These are phyloP conservation scores for Hephaestus fuliginosus DNA, from an alignment of 2,797 vertebrate species.

Conservation along the genomic window DNA sequence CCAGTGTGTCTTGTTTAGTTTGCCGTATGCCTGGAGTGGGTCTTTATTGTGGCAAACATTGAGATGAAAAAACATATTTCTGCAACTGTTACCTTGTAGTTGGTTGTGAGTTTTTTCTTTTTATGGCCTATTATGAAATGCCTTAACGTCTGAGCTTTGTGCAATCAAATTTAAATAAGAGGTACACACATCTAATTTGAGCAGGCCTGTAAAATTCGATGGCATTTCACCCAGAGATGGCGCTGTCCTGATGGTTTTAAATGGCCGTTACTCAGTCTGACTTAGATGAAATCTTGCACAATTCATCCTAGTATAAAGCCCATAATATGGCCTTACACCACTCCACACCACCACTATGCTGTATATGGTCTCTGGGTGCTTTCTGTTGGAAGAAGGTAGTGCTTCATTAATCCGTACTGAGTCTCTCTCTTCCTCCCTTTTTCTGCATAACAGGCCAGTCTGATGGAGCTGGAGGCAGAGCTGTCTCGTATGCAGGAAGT, in stretches of 20 bases:
- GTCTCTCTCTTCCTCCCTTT: neutral
- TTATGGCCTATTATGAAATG: neutral
- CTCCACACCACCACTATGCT: too few relatives aligned
- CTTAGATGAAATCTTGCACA: neutral
- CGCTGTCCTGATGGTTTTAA: neutral
- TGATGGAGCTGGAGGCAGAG: slow-evolving; percentile 94
- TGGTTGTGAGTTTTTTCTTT: neutral
- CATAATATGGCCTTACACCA: neutral
- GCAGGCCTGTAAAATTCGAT: neutral
- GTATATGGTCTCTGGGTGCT: neutral
- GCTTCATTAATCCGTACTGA: neutral
- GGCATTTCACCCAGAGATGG: neutral
- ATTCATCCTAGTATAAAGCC: neutral
- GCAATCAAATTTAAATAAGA: neutral
- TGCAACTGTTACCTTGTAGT: too few relatives aligned
- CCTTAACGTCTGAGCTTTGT: neutral
- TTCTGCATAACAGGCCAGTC: slow-evolving; percentile 84
- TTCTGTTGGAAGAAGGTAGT: neutral
- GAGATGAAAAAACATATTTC: neutral
- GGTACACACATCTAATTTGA: neutral
- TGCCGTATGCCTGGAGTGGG: neutral
- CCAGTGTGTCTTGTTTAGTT: neutral
- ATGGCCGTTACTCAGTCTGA: neutral
- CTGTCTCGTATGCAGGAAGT: slow-evolving; percentile 94
- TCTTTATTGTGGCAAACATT: neutral